Percentiles rank a stretch among this genome's conserved stretches.
These are phyloP conservation scores for Clistopyga incitator DNA, from an alignment of 2,888 invertebrate genomes.

Conservation along the genomic window DNA sequence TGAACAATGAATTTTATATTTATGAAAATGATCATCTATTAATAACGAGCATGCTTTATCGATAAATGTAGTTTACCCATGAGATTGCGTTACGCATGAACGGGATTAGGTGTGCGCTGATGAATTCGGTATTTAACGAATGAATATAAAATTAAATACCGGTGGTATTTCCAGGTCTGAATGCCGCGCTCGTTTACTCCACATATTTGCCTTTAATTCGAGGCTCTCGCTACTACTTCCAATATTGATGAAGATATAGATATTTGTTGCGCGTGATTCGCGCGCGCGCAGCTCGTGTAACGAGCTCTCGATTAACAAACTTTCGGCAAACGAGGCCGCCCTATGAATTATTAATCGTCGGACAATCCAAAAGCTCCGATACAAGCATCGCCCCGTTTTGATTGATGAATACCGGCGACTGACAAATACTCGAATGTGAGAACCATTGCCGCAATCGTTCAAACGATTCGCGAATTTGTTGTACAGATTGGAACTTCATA, in stretches of 20 bases:
- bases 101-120: slow-evolving; percentile 12
- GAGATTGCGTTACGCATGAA: slow-evolving; percentile 4
- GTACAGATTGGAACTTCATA: slow-evolving; percentile 24
- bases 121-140: slow-evolving; percentile 38
- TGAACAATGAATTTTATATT: background rate
- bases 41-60: background rate
- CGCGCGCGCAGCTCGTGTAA: slow-evolving; percentile 39
- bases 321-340: slow-evolving; percentile 39
- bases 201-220: slow-evolving; percentile 37
- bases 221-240: slow-evolving; percentile 24
- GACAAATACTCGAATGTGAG: slow-evolving; percentile 32
- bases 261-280: slow-evolving; percentile 25
- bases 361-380: slow-evolving; percentile 1
- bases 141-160: slow-evolving; percentile 47
- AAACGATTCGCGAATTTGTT: slow-evolving; percentile 43
- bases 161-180: background rate
- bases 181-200: background rate
- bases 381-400: slow-evolving; percentile 24
- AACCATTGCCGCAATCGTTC: background rate
- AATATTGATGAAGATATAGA: slow-evolving; percentile 57
- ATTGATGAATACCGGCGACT: slow-evolving; percentile 50
- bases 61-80: background rate
- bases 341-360: slow-evolving; percentile 61
- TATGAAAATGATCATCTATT: background rate
- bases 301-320: slow-evolving; percentile 60